Percentiles rank a stretch among this genome's conserved stretches.
Conservation (phyloP, 2,113 vertebrate species). For the Alethe diademata region DNA sequence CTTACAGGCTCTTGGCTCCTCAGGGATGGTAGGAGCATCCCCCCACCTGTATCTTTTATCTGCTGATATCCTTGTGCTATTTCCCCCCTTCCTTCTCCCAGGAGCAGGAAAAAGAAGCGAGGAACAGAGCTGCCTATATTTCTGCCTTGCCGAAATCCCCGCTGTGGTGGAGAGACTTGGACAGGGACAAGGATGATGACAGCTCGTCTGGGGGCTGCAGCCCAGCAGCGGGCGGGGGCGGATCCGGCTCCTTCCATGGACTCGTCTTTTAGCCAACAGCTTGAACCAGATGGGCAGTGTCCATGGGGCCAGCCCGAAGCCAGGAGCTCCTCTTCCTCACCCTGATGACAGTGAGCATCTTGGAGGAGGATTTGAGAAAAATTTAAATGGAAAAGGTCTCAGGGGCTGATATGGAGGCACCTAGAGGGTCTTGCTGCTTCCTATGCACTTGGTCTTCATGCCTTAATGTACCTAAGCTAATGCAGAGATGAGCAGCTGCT, state of each 20-base stretch:
- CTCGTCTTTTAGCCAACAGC: slow-evolving; percentile 70
- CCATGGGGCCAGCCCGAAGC: background rate
- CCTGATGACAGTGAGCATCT: background rate
- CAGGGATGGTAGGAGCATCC: background rate
- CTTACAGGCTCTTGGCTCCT: background rate
- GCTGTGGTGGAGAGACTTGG: slow-evolving; percentile 76
- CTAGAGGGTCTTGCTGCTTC: background rate
- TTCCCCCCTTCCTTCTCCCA: background rate
- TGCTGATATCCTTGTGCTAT: background rate
- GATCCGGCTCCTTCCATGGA: slow-evolving; percentile 72
- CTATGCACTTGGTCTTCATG: slow-evolving; percentile 56
- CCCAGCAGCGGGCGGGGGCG: slow-evolving; percentile 50
- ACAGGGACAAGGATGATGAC: slow-evolving; percentile 77
- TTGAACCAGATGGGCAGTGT: background rate
- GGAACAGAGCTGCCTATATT: slow-evolving; percentile 76
- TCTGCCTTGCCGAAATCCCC: slow-evolving; percentile 73
- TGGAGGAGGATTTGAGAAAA: background rate
- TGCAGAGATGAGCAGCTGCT: background rate
- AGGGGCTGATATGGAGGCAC: background rate
- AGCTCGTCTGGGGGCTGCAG: slow-evolving; percentile 71
- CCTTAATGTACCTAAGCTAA: slow-evolving; percentile 55
- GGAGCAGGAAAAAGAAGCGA: slow-evolving; percentile 82
- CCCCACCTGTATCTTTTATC: fast-evolving
- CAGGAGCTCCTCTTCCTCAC: background rate
- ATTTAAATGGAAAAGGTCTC: background rate